Evolutionary conservation across 2,113 vertebrate species (phyloP).

Genomic region (Fregetta grallaria): DNA sequence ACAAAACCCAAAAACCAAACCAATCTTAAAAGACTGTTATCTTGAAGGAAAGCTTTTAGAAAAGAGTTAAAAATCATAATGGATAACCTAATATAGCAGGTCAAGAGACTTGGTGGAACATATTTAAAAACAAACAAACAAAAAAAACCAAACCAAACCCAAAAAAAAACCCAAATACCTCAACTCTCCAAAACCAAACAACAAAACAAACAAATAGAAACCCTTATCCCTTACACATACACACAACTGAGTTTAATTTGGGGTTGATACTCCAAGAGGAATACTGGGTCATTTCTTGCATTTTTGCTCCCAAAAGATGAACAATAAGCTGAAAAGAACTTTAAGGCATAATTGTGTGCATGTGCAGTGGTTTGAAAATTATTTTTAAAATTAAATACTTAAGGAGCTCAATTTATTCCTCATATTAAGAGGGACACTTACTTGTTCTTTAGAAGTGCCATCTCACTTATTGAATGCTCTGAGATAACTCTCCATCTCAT

Average conservation of each 20-base stretch:
- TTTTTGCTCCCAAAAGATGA: not conserved
- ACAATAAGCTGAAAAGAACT: not conserved
- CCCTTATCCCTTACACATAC: not conserved
- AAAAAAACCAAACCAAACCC: not conserved
- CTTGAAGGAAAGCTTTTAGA: not conserved
- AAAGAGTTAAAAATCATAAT: not conserved
- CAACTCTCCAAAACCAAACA: not conserved
- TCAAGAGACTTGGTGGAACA: not conserved
- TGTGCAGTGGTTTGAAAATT: not conserved
- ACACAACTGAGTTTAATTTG: not conserved
- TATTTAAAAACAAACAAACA: not conserved
- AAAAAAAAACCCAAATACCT: not conserved
- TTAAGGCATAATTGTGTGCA: not conserved
- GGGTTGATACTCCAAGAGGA: not conserved
- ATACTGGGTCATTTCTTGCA: not conserved
- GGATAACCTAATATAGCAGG: not conserved
- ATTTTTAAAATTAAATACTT: not conserved
- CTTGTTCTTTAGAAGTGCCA: not conserved
- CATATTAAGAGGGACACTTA: not conserved
- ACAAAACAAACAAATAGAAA: not conserved
- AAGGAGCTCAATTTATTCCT: not conserved
- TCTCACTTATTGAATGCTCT: not conserved
- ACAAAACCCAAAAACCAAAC: not conserved
- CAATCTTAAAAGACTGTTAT: not conserved
- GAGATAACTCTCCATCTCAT: not conserved